Base-by-base conservation (phyloP, 1,140 invertebrate species). In the Atopsyche davidsoni region DNA sequence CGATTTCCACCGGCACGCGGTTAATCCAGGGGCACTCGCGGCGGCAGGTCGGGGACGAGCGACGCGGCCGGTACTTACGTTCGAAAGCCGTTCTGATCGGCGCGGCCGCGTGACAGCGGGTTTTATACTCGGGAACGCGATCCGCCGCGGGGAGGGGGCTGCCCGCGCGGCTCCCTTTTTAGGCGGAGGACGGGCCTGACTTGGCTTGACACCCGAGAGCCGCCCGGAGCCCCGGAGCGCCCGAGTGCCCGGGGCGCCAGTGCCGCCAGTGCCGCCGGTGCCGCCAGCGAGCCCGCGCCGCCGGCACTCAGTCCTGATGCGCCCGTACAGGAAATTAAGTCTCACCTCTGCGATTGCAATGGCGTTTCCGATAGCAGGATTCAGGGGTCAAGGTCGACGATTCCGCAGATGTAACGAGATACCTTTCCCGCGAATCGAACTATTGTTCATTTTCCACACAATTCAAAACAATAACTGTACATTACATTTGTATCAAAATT, bases 1-100 rank as follows among this genome's bases (percentile, higher is more conserved):
- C n/a, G 7, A 7, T 50, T 46, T 46, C 46, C 50, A 46, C 24
- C 22, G 6, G 28, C 50, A 58, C 57, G 63, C 62, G 47, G 44
- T 46, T 51, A 46, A 47, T 55, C 46, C 46, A 22, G n/a, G 23
- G 38, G 23, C 51, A 49, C 39, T 38, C 60, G 57, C 54, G 49
- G 28, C n/a, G 32, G 67, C 62, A 68, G 68, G 73, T 67, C 67
- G 75, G 70, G 28, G 32, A 42, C 46, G 31, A 24, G 58, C 56
- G 61, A 62, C 63, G 65, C 63, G 66, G 63, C 61, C 60, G 59
- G 58, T 66, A 74, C 72, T 74, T 67, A 74, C 77, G 86, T 87
- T 89, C 83, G 83, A 86, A 86, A 89, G 86, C 85, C 86, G 86
- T 88, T 89, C 86, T 90, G 87, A 85, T 81, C 79, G 78, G 78